Evolutionary conservation across 2,113 vertebrate genomes (phyloP).

Genomic region (Nothocercus nigrocapillus): DNA sequence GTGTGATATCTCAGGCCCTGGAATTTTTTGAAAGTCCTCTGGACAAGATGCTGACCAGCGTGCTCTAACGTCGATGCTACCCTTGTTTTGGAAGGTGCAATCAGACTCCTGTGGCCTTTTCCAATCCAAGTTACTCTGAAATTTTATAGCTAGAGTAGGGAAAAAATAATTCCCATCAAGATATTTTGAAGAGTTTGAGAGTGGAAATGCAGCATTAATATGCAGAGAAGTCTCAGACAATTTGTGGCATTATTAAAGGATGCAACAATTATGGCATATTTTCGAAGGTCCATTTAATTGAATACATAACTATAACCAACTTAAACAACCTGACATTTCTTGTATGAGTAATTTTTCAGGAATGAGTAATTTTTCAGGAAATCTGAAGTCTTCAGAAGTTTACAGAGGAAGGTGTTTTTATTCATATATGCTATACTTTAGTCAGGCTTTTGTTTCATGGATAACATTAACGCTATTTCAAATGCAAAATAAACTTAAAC

Average conservation of each 20-base stretch:
- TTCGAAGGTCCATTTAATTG: not conserved
- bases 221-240: not conserved
- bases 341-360: not conserved
- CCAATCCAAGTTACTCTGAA: not conserved
- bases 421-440: not conserved
- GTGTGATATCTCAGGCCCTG: not conserved
- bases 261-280: not conserved
- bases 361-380: not conserved
- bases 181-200: not conserved
- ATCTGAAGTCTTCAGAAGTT: not conserved
- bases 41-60: not conserved
- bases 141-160: not conserved
- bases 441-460: not conserved
- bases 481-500: not conserved
- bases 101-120: not conserved
- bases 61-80: rapidly evolving
- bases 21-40: not conserved
- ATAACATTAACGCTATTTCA: not conserved
- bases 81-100: not conserved
- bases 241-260: not conserved
- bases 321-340: not conserved
- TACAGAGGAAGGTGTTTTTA: not conserved
- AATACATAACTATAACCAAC: not conserved
- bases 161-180: not conserved
- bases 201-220: not conserved